Base-by-base conservation (phyloP, 2,797 vertebrate species). In the Anableps anableps region DNA sequence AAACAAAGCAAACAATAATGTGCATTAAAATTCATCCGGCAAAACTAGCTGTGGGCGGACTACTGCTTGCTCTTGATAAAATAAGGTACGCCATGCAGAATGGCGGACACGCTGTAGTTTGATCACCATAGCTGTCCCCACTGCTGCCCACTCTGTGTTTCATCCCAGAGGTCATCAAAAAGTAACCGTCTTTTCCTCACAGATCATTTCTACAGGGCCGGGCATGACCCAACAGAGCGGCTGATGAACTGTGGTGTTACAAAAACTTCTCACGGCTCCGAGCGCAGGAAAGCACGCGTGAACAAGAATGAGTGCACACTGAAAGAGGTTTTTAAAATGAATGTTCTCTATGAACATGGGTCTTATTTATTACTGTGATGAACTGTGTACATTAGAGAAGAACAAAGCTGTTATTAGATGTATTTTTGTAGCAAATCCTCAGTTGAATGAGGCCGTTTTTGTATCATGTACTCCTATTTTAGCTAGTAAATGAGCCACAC, bases 401-500 rank as follows among this genome's bases (percentile, higher is more conserved):
- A 78, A 74, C 83, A 19, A 89, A 75, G 72, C 80, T 88, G 90
- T 88, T 88, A 86, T 84, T 93, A 88, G 88, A 92, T 88, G 93
- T 94, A 93, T 94, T 94, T 94, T 94, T 94, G 89, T 93, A 94
- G 92, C 72, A 43, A 85, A 81, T 53, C 91, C 93, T 93, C 91
- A 91, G 85, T 91, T 93, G 86, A 92, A 92, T 88, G 90, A 90
- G 91, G 90, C 80, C 71, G 86, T 74, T 92, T 91, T 93, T 93
- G 74, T 91, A 92, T 88, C 78, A 83, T 87, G 88, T 88, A 79
- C 72, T 86, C 83, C 83, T 89, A 86, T 86, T 90, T 92, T 88
- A 91, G 85, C 81, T 75, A 78, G 83, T 60, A 85, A 85, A 88
- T 16, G 1, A 81, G 72, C 55, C 71, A 72, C 58, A 60, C 26